Conservation (phyloP, 2,113 vertebrate species). For the Carassius auratus region DNA sequence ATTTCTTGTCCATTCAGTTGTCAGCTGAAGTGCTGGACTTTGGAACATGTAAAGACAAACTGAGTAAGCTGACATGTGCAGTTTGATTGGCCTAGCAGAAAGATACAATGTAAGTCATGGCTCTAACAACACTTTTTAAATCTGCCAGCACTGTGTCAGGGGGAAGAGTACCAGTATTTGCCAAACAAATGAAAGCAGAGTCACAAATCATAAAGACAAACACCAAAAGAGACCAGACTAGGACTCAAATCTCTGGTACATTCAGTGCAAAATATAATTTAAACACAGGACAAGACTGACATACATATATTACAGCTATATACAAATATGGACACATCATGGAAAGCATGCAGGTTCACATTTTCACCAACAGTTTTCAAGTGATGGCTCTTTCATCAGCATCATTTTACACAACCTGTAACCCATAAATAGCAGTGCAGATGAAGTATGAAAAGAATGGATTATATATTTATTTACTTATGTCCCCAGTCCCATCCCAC, state of each 20-base stretch:
- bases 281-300: constrained; percentile 61
- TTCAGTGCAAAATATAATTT: constrained; percentile 67
- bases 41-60: neutral
- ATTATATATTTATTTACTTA: constrained; percentile 31
- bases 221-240: constrained; percentile 36
- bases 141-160: neutral
- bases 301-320: constrained; percentile 63
- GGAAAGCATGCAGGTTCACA: constrained; percentile 50
- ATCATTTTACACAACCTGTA: constrained; percentile 21
- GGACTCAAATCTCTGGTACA: constrained; percentile 54
- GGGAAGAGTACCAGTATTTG: neutral
- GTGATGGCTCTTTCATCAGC: constrained; percentile 39
- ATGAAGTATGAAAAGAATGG: constrained; percentile 35
- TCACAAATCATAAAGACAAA: constrained; percentile 41
- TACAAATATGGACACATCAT: constrained; percentile 58
- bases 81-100: neutral
- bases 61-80: neutral
- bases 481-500: constrained; percentile 28
- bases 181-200: neutral
- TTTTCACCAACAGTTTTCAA: constrained; percentile 34
- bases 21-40: neutral
- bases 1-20: neutral
- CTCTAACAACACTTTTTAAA: neutral
- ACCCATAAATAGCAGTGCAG: constrained; percentile 13
- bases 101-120: constrained; percentile 3